Base-by-base conservation (phyloP, 2,888 invertebrate genomes). In the Dynastes maya region DNA sequence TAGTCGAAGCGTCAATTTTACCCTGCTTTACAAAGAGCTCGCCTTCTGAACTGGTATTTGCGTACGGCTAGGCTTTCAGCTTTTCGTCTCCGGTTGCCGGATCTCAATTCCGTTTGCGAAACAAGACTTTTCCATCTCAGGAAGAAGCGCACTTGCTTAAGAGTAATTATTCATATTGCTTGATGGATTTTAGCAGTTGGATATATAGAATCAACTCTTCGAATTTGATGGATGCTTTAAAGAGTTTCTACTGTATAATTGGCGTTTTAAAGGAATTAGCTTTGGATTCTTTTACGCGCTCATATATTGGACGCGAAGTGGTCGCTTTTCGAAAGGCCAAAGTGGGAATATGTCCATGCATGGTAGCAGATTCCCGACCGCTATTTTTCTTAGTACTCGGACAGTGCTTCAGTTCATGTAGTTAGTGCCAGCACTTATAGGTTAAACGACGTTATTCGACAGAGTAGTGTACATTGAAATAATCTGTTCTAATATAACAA, bases 51-150 rank as follows among this genome's bases (percentile, higher is more conserved):
- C n/a, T 16, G 32, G 11, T 68, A 68, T 68, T 67, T 49, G 68
- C 49, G 68, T 51, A 40, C 8, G 11, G 27, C 9, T 11, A 8
- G 49, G 51, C 22, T 49, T 68, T 13, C 51, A 45, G 51, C 68
- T 49, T 51, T 27, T 8, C 68, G 5, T 22, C 11, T 61, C 27
- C 27, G 27, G 8, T 6, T 29, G 27, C 29, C 29, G 22, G 49
- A 45, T 49, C 68, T 13, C 49, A 51, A 68, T 68, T 68, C 51
- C 49, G 37, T 68, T 68, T 68, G 68, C 49, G 27, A 68, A 49
- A 68, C 68, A 49, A 49, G 68, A 68, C 68, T 68, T 68, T 68
- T 68, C 68, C 68, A 68, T 68, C 51, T 68, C 11, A 51, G 22
- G 51, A 45, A 27, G 11, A 1, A 9, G 13, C 68, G 27, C 22